A percentile compares a stretch with the other conserved stretches of the same genome.
phyloP scores from a whole-genome alignment of 2,888 invertebrate species.

The Thymelicus acteon region DNA sequence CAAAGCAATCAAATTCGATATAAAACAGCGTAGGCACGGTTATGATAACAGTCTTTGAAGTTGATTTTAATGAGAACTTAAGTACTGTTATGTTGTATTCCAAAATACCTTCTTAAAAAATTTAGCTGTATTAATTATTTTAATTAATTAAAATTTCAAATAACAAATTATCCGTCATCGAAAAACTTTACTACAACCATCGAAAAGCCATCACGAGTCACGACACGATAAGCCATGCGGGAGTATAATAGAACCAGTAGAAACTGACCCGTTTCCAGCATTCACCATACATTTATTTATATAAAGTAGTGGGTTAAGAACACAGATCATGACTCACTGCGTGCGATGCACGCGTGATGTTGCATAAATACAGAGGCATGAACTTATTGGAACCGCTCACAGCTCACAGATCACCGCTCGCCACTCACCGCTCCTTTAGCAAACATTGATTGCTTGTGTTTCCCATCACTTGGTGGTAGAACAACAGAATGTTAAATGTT shows the following conservation, averaged over 20 bases:
- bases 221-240: background rate
- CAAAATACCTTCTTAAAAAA: too few species aligned
- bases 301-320: constrained; percentile 26
- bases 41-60: too few species aligned
- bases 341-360: background rate
- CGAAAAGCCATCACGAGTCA: too few species aligned
- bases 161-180: too few species aligned
- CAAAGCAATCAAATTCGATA: too few species aligned
- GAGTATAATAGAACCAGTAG: constrained; percentile 4
- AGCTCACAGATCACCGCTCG: too few species aligned
- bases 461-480: background rate
- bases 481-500: background rate
- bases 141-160: too few species aligned
- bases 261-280: constrained; percentile 19
- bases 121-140: too few species aligned
- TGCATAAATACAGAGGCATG: constrained; percentile 9
- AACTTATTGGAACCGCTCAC: background rate
- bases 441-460: constrained; percentile 5
- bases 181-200: too few species aligned
- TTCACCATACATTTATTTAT: constrained; percentile 26
- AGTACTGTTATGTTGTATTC: too few species aligned
- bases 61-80: too few species aligned
- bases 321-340: constrained; percentile 23
- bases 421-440: background rate
- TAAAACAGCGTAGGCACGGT: too few species aligned